These are phyloP conservation scores for Tipula confusa DNA, from an alignment of 2,888 invertebrate species.

Conservation along the genomic window DNA sequence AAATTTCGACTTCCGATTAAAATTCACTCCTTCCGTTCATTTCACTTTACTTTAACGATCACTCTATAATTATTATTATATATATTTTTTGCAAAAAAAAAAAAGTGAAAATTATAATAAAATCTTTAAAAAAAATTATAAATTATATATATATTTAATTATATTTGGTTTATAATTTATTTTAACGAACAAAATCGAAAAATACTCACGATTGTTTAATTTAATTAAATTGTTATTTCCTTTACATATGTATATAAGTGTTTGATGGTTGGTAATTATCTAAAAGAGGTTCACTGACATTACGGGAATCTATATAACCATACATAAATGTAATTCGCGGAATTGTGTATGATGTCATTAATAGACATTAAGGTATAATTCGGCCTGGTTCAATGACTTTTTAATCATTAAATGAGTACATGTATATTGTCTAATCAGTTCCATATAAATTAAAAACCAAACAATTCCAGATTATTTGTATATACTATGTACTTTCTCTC, in stretches of 20 bases:
- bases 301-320: not conserved
- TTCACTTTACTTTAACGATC: not conserved
- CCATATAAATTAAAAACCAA: not conserved
- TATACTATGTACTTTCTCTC: not conserved
- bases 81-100: not conserved
- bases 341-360: not conserved
- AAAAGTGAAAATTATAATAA: not conserved
- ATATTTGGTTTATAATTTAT: not conserved
- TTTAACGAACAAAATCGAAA: not conserved
- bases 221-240: conserved; percentile 14
- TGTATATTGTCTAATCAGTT: not conserved
- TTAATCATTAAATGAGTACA: not conserved
- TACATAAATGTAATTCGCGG: not conserved
- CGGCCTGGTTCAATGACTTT: not conserved
- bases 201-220: not conserved
- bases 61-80: not conserved
- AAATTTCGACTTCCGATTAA: not conserved
- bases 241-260: not conserved
- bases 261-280: not conserved
- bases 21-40: not conserved
- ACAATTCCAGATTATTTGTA: conserved; percentile 25
- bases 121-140: not conserved
- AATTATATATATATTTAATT: not conserved
- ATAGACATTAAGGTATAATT: not conserved
- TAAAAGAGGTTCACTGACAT: not conserved